Conservation (phyloP, 2,888 invertebrate species). For the Odontocerum albicorne region DNA sequence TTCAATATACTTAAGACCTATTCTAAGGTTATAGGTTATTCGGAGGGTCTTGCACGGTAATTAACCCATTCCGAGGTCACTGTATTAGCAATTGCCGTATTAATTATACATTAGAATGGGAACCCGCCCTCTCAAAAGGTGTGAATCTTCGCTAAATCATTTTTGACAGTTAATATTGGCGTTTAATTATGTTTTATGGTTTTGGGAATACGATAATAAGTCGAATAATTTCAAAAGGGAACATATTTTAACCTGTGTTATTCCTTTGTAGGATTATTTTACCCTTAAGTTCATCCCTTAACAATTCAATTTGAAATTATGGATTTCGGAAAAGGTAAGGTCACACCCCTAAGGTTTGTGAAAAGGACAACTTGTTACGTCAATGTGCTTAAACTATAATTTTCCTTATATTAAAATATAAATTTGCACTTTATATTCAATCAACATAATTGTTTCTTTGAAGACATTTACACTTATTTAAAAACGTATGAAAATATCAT, state of each 20-base stretch:
- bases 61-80: conserved; percentile 31
- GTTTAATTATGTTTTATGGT: conserved; percentile 26
- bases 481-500: no score
- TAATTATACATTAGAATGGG: conserved; percentile 24
- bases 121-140: conserved; percentile 14
- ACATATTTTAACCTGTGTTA: background rate
- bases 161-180: conserved; percentile 25
- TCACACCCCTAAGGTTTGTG: no score
- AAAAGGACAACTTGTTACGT: no score
- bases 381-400: no score
- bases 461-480: no score
- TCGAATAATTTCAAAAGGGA: background rate
- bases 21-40: conserved; percentile 22
- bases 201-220: conserved; percentile 9
- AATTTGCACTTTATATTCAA: no score
- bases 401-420: no score
- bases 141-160: conserved; percentile 27
- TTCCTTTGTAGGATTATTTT: background rate
- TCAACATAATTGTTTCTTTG: no score
- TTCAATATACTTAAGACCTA: conserved; percentile 5
- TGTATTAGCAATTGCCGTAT: conserved; percentile 23
- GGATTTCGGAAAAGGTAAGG: no score
- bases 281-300: no score
- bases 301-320: no score
- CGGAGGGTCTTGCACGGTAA: conserved; percentile 17